These are phyloP conservation scores for Phrynosoma blainvillii DNA, from an alignment of 2,113 vertebrate species.

Conservation along the genomic window DNA sequence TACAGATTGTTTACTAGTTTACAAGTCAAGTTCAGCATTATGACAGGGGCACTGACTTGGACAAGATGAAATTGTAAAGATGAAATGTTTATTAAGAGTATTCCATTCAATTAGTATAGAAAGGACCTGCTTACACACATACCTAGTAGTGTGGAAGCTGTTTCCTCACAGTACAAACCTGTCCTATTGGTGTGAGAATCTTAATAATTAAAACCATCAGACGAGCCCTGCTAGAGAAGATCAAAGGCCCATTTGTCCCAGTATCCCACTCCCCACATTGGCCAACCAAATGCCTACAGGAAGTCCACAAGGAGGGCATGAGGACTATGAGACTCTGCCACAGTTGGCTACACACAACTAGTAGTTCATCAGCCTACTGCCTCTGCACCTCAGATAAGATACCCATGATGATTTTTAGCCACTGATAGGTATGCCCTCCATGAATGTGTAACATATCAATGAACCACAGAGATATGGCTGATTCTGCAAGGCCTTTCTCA, in stretches of 20 bases:
- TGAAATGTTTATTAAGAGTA: too few species aligned
- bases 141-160: neutral
- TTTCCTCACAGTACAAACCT: neutral
- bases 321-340: neutral
- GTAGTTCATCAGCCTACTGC: neutral
- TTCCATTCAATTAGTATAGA: constrained; percentile 23
- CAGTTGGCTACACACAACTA: neutral
- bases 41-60: too few species aligned
- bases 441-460: neutral
- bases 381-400: neutral
- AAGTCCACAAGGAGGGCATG: neutral
- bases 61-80: too few species aligned
- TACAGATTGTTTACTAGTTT: too few species aligned
- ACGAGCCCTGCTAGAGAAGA: neutral
- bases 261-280: neutral
- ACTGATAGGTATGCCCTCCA: neutral
- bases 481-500: neutral
- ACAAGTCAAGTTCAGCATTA: too few species aligned
- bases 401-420: neutral
- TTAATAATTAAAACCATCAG: neutral
- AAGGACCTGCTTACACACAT: too few species aligned
- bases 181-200: neutral
- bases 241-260: neutral
- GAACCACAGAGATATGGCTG: too few species aligned
- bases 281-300: neutral